phyloP scores from a whole-genome alignment of 2,888 invertebrate genomes.

The Hirtodrosophila cameraria region DNA sequence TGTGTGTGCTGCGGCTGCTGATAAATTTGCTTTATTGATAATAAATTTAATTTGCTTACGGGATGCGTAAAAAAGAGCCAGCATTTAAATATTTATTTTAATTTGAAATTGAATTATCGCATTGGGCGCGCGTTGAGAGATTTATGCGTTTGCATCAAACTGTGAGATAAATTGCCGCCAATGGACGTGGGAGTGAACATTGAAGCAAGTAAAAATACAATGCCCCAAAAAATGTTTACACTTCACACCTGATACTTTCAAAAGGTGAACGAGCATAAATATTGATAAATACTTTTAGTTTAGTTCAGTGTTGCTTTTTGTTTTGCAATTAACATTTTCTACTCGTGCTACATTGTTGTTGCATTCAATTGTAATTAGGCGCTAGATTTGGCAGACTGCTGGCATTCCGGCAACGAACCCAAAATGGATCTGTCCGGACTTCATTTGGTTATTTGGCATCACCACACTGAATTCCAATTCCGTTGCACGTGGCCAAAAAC shows the following conservation, averaged over 20 bases:
- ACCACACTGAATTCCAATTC: conserved; percentile 12
- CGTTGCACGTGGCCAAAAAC: conserved; percentile 40
- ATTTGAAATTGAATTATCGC: conserved; percentile 77
- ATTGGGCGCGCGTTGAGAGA: conserved; percentile 72
- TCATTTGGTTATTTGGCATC: conserved; percentile 43
- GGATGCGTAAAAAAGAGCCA: conserved; percentile 36
- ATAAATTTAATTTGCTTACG: conserved; percentile 59
- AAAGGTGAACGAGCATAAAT: conserved; percentile 26
- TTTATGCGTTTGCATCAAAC: conserved; percentile 83
- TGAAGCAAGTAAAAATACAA: conserved; percentile 28
- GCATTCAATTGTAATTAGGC: conserved; percentile 58
- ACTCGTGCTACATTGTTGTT: conserved; percentile 8
- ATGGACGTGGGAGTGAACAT: too few species aligned
- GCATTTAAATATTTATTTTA: conserved; percentile 80
- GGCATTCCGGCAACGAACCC: conserved; percentile 41
- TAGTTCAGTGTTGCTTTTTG: conserved; percentile 1
- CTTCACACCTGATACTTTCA: not conserved
- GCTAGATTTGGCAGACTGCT: conserved; percentile 41
- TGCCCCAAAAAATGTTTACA: conserved; percentile 54
- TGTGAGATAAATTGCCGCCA: conserved; percentile 81
- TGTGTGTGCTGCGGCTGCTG: too few species aligned
- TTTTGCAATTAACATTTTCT: conserved; percentile 27
- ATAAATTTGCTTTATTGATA: conserved; percentile 57
- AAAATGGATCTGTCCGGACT: conserved; percentile 44
- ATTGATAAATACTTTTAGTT: conserved; percentile 36